Conservation (phyloP, 92 coral and sea anemone genomes). For the Bergia sp. region DNA sequence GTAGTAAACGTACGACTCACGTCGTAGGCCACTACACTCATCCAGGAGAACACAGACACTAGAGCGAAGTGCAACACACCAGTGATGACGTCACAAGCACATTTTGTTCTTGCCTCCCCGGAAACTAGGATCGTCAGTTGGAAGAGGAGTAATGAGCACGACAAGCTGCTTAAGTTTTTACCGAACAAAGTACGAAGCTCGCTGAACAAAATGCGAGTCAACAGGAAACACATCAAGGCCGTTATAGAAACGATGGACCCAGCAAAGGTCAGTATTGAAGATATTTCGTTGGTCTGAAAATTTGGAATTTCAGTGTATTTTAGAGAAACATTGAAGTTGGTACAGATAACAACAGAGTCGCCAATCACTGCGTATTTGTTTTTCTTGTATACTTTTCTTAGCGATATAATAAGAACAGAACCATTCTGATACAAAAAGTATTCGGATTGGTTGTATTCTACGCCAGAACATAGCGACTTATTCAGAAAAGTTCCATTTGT, state of each 20-base stretch:
- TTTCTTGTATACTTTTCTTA: not conserved
- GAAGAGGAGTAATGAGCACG: not conserved
- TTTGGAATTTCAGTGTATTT: not conserved
- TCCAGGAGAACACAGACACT: slow-evolving; percentile 10
- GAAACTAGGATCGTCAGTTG: not conserved
- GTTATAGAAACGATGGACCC: not conserved
- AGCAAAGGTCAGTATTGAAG: not conserved
- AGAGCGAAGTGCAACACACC: not conserved
- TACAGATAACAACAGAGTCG: not conserved
- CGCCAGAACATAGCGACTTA: not conserved
- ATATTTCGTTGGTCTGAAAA: not conserved
- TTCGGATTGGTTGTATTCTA: not conserved
- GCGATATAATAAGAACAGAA: not conserved
- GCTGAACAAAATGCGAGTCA: not conserved
- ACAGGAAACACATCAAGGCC: not conserved
- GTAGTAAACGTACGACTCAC: not conserved
- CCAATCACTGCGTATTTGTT: not conserved
- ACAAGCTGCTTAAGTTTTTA: not conserved
- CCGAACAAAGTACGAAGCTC: slow-evolving; percentile 12
- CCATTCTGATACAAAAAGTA: not conserved
- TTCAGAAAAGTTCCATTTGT: not conserved
- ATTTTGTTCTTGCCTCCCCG: not conserved
- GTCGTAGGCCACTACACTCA: slow-evolving; percentile 12
- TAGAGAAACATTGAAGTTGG: not conserved
- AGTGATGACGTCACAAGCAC: slow-evolving; percentile 4